A percentile compares a stretch with the other conserved stretches of the same genome.
phyloP scores from a whole-genome alignment of 2,113 vertebrate species.

The Apodemus sylvaticus region DNA sequence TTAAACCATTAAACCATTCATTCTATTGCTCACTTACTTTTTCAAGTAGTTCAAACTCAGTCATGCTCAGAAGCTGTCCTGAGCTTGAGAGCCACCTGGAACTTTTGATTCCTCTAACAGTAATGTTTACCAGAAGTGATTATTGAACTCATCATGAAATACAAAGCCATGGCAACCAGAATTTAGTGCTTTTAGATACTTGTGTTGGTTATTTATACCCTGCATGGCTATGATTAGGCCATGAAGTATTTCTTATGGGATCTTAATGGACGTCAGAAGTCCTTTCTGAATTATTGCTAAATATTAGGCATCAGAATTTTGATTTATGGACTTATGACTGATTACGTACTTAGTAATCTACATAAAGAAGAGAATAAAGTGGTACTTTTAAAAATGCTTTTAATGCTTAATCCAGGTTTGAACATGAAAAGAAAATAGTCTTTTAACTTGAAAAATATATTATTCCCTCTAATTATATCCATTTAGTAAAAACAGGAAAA shows the following conservation, averaged over 20 bases:
- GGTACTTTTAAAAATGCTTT: background rate
- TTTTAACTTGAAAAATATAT: background rate
- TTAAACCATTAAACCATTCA: background rate
- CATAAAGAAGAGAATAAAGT: background rate
- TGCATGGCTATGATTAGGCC: background rate
- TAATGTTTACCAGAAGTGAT: background rate
- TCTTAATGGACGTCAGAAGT: background rate
- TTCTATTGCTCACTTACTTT: slow-evolving; percentile 32
- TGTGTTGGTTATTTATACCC: background rate
- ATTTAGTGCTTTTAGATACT: background rate
- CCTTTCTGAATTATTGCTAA: slow-evolving; percentile 5
- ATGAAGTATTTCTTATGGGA: background rate
- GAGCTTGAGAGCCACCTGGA: background rate
- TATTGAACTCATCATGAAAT: background rate
- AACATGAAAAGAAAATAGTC: slow-evolving; percentile 3
- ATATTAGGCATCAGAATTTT: slow-evolving; percentile 3
- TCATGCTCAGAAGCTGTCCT: background rate
- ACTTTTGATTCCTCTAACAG: background rate
- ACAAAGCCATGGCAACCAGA: background rate
- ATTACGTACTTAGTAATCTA: background rate
- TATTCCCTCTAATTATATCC: background rate
- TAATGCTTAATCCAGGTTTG: slow-evolving; percentile 3
- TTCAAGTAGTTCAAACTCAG: background rate
- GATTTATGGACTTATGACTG: background rate
- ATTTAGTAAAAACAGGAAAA: slow-evolving; percentile 26